These are phyloP conservation scores for Scleropages formosus DNA, from an alignment of 2,797 vertebrate species.

Conservation along the genomic window DNA sequence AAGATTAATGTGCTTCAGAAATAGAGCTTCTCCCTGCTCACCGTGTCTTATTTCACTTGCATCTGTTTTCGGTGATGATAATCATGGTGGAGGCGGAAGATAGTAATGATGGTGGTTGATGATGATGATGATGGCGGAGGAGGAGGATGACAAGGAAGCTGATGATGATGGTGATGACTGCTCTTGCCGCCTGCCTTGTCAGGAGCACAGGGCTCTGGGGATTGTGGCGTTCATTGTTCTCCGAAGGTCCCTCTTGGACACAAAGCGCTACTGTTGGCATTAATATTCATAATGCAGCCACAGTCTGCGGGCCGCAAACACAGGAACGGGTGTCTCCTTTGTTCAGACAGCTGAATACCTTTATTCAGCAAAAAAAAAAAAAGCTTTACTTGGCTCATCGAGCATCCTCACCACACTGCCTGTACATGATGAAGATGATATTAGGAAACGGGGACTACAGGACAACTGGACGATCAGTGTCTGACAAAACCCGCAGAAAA, in stretches of 20 bases:
- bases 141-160: neutral
- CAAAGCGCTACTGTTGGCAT: slow-evolving; percentile 83
- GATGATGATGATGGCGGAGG: no score
- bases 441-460: neutral
- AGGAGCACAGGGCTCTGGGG: slow-evolving; percentile 40
- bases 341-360: slow-evolving; percentile 78
- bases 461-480: neutral
- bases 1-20: no score
- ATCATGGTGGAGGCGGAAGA: neutral
- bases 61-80: no score
- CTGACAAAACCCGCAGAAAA: neutral
- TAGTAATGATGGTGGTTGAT: slow-evolving; percentile 18
- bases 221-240: slow-evolving; percentile 76
- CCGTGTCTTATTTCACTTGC: no score
- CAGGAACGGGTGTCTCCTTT: slow-evolving; percentile 84
- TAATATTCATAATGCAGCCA: slow-evolving; percentile 83
- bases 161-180: slow-evolving; percentile 11
- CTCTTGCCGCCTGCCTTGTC: slow-evolving; percentile 43
- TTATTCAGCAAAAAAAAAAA: slow-evolving; percentile 72
- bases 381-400: neutral
- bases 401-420: neutral
- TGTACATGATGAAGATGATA: neutral
- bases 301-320: slow-evolving; percentile 71
- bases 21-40: no score
- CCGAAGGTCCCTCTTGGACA: slow-evolving; percentile 70